phyloP scores from a whole-genome alignment of 1,140 invertebrate species.

The Drosophila pectinifera region DNA sequence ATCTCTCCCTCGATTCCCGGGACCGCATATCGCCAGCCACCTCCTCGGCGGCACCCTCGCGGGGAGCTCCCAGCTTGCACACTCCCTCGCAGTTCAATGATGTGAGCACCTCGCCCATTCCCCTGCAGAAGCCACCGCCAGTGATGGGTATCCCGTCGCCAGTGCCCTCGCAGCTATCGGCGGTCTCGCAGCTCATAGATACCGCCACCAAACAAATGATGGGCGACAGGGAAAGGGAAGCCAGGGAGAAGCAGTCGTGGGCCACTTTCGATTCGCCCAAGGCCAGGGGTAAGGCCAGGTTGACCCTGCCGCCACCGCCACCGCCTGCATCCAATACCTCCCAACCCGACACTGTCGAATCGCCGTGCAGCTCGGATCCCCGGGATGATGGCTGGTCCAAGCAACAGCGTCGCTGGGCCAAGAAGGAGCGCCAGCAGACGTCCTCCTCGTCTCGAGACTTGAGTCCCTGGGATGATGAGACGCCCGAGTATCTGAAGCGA shows the following conservation, averaged over 20 bases:
- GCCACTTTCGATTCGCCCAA: conserved; percentile 84
- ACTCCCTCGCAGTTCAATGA: conserved; percentile 78
- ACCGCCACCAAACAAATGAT: conserved; percentile 76
- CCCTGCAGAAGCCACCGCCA: conserved; percentile 72
- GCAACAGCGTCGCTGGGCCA: conserved; percentile 71
- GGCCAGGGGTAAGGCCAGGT: conserved; percentile 61
- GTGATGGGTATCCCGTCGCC: conserved; percentile 77
- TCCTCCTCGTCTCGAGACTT: conserved; percentile 89
- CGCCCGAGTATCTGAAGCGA: conserved; percentile 83
- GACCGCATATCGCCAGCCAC: conserved; percentile 76
- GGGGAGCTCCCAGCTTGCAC: conserved; percentile 40
- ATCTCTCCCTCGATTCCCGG: conserved; percentile 79
- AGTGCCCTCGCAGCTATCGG: conserved; percentile 71
- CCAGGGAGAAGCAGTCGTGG: conserved; percentile 76
- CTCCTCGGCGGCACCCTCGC: conserved; percentile 59
- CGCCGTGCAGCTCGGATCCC: conserved; percentile 91
- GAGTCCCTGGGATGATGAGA: conserved; percentile 90
- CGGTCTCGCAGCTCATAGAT: conserved; percentile 79
- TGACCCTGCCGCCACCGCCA: conserved; percentile 68
- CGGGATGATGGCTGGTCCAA: conserved; percentile 86
- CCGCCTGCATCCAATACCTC: conserved; percentile 79
- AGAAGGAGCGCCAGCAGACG: conserved; percentile 86
- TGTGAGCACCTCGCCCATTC: conserved; percentile 83
- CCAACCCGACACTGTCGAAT: conserved; percentile 86
- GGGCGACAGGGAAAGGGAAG: conserved; percentile 53